Evolutionary conservation across 2,888 invertebrate genomes (phyloP), one percentile per base, ranked within the genome.

Genomic region (Disparrhopalites patrizii): DNA sequence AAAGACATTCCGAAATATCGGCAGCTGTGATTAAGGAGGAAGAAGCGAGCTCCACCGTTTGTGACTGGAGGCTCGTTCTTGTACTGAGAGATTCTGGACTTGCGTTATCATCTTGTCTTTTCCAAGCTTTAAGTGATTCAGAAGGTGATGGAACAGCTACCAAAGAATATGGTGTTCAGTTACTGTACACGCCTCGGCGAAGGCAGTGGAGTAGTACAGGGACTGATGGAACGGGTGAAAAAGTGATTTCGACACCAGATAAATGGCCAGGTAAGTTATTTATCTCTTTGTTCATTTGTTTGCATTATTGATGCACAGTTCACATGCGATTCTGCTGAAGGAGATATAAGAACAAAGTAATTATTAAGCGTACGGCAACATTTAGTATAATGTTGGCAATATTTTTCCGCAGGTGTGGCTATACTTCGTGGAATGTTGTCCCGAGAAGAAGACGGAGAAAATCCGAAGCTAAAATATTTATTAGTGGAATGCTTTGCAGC

Each of bases 21-120:
- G 56, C 60, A 8, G 65, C 66, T 18, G 55, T 68, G 10, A 27
- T 65, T 3, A 72, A 74, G 61, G 65, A 65, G 38, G 71, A 72
- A 55, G 75, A 75, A 69, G 66, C 70, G 50, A 73, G 72, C 65
- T 66, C 73, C 7, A 69, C 71, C n/a, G 75, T 73, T 51, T 75
- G 75, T 70, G 75, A 75, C 66, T 75, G 75, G 75, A 70, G 73
- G 65, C 65, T 75, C 5, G 73, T 75, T 7, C 66, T 93, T 77
- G 90, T 94, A n/a, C 81, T 98, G 73, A 83, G 97, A 62, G 97
- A 97, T 78, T 82, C 99, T 58, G 90, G 95, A 0, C 91, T 98
- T 10, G 97, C 98, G 0, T 83, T 99, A 15, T 97, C 98, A n/a
- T 93, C 98, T 25, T 98, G 98, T 81, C 92, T 99, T 77, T 99